Evolutionary conservation across 2,888 invertebrate genomes (phyloP).

Genomic region (Taphrorychus bicolor): DNA sequence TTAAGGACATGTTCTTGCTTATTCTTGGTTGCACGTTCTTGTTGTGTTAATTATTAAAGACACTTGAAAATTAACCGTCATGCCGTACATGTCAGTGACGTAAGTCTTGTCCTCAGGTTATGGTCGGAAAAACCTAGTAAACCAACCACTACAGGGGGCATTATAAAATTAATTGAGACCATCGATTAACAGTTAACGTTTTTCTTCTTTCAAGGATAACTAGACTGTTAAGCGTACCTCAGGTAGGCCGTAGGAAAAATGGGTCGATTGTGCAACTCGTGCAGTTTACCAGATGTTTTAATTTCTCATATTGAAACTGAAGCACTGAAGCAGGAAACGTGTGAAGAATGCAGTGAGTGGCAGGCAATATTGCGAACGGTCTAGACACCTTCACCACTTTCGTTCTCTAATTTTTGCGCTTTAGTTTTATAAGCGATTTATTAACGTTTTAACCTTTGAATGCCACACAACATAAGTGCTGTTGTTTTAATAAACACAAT

Average conservation of each 20-base stretch:
- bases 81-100: no score
- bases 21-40: no score
- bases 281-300: neutral
- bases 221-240: constrained; percentile 17
- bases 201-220: constrained; percentile 33
- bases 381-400: neutral
- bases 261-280: constrained; percentile 10
- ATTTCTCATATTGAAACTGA: neutral
- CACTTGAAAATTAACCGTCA: no score
- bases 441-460: neutral
- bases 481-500: neutral
- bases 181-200: constrained; percentile 1
- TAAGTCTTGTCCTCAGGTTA: no score
- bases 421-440: neutral
- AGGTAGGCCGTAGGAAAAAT: constrained; percentile 21
- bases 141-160: neutral
- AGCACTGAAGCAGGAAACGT: constrained; percentile 11
- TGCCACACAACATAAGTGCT: neutral
- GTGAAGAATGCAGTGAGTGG: neutral
- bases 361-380: neutral
- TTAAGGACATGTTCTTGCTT: no score
- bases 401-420: neutral
- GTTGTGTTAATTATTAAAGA: no score
- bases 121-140: neutral
- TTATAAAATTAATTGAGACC: neutral